These are phyloP conservation scores for Hemistola chrysoprasaria DNA, from an alignment of 2,888 invertebrate genomes.

Conservation along the genomic window DNA sequence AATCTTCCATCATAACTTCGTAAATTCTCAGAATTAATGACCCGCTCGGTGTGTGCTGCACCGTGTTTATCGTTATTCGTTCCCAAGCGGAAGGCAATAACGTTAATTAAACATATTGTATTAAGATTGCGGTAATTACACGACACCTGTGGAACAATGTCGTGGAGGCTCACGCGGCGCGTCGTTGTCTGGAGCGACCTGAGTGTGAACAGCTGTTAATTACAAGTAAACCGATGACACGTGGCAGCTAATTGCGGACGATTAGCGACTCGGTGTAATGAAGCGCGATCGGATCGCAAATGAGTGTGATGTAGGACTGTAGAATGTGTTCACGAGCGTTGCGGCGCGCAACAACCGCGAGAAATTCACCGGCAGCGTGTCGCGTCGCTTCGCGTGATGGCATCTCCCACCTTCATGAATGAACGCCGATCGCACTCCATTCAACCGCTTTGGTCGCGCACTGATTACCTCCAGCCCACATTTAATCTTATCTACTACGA, in stretches of 20 bases:
- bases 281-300: slow-evolving; percentile 44
- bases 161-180: slow-evolving; percentile 12
- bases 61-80: slow-evolving; percentile 36
- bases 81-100: slow-evolving; percentile 26
- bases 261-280: slow-evolving; percentile 39
- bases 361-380: slow-evolving; percentile 29
- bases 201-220: slow-evolving; percentile 44
- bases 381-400: slow-evolving; percentile 62
- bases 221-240: slow-evolving; percentile 22
- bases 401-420: slow-evolving; percentile 73
- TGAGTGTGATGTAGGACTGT: slow-evolving; percentile 33
- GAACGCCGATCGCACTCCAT: slow-evolving; percentile 57
- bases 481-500: slow-evolving; percentile 76
- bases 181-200: slow-evolving; percentile 17
- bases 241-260: slow-evolving; percentile 43
- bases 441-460: slow-evolving; percentile 78
- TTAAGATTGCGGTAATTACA: slow-evolving; percentile 33
- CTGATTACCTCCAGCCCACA: slow-evolving; percentile 72
- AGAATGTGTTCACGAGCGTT: slow-evolving; percentile 24
- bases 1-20: slow-evolving; percentile 58
- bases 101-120: slow-evolving; percentile 35
- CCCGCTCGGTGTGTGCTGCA: slow-evolving; percentile 35
- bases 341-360: slow-evolving; percentile 20
- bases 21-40: slow-evolving; percentile 52
- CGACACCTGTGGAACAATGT: slow-evolving; percentile 31